Evolutionary conservation across 2,888 invertebrate genomes (phyloP), one percentile per base, ranked within the genome.

Genomic region (Latrodectus elegans): DNA sequence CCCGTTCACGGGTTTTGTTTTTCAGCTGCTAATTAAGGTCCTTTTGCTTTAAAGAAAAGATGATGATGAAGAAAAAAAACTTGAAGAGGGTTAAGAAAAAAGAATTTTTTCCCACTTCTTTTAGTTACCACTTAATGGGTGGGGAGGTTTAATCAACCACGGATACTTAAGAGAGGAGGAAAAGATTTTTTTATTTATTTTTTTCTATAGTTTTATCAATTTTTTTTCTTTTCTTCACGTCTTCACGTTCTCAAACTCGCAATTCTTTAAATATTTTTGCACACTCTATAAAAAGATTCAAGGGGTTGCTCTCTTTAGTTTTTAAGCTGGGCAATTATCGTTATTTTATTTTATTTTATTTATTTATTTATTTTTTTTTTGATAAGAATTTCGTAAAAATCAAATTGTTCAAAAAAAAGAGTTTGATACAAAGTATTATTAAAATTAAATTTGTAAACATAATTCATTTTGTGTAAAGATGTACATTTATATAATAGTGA

Each of bases 1-100:
- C 38, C 67, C 38, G 67, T 73, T 67, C 78, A 73, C 73, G 53
- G 80, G 72, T 65, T 84, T 87, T 81, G 86, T 85, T 85, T 85
- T 70, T 60, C 64, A n/a, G 26, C 64, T 51, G 72, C 86, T 87
- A 87, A 87, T 87, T 87, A 87, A 81, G 86, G 86, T 60, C 67
- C 53, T 84, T 81, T 81, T 71, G 26, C 49, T 26, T n/a, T 65
- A 17, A 26, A 22, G 17, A 53, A 17, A 38, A 26, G 51, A 68
- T 17, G 10, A 14, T 67, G 26, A 26, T 53, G 60, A 68, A 22
- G 53, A 70, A 60, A 75, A 85, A 76, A 70, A 79, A 80, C 79
- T 60, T 73, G 70, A 68, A n/a, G 64, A 65, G 52, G 68, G 51
- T 53, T 53, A 64, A 60, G 64, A 38, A 38, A 60, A 75, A 8